These are phyloP conservation scores for Melanerpes formicivorus DNA, from an alignment of 2,113 vertebrate genomes.

Conservation along the genomic window DNA sequence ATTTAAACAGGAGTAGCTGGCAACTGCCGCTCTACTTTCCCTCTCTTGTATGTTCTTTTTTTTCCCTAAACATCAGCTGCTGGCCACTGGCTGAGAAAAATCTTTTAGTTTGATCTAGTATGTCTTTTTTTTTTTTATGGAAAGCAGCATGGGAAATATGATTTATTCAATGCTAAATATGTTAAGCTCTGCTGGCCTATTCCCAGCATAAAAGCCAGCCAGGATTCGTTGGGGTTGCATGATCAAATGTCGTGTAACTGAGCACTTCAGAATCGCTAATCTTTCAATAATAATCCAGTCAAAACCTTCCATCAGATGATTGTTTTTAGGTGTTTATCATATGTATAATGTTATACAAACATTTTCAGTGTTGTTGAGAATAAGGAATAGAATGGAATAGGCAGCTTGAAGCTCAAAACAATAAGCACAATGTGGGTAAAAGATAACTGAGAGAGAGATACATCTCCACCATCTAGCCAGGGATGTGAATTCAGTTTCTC, in stretches of 20 bases:
- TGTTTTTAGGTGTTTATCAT: neutral
- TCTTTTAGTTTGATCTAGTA: slow-evolving; percentile 37
- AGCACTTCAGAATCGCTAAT: neutral
- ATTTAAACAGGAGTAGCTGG: slow-evolving; percentile 23
- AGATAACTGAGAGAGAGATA: neutral
- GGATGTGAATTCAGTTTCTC: neutral
- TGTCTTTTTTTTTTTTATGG: slow-evolving; percentile 37
- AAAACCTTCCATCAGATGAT: neutral
- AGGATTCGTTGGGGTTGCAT: neutral
- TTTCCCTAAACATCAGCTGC: neutral
- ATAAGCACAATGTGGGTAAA: neutral
- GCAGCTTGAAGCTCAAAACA: neutral
- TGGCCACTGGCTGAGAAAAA: slow-evolving; percentile 47
- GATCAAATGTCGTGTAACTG: neutral
- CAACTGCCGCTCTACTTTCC: neutral
- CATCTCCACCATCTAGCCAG: neutral
- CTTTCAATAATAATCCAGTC: neutral
- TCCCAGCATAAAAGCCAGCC: neutral
- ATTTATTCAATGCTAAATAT: slow-evolving; percentile 37
- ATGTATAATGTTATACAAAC: neutral
- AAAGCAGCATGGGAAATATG: slow-evolving; percentile 32
- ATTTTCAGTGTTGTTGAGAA: neutral
- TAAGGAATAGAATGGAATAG: neutral
- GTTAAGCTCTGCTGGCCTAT: neutral
- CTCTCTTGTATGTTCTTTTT: slow-evolving; percentile 20